phyloP scores from a whole-genome alignment of 92 coral and sea anemone species.

The Palythoa grandis region DNA sequence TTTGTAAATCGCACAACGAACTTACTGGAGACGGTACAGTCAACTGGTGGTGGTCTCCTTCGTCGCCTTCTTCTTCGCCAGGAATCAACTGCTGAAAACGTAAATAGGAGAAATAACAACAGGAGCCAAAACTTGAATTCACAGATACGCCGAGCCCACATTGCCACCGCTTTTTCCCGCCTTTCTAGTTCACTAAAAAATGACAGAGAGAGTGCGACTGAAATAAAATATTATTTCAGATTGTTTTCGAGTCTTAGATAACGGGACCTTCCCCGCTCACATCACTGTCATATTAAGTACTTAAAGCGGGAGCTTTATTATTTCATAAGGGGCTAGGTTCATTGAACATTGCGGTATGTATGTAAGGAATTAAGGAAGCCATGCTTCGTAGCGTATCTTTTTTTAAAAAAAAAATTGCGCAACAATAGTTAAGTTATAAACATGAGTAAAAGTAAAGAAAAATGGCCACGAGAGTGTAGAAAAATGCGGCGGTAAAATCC shows the following conservation, averaged over 20 bases:
- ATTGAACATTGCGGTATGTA: background rate
- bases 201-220: background rate
- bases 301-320: background rate
- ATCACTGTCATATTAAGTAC: background rate
- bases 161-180: background rate
- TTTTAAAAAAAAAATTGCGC: too few species aligned
- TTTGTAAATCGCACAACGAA: background rate
- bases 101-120: constrained; percentile 9
- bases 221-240: background rate
- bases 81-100: constrained; percentile 21
- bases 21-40: constrained; percentile 71
- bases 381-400: too few species aligned
- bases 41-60: constrained; percentile 69
- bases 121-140: background rate
- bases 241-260: background rate
- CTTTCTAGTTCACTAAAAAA: background rate
- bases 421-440: too few species aligned
- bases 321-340: background rate
- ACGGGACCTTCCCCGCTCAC: background rate
- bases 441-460: too few species aligned
- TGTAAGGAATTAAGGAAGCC: too few species aligned
- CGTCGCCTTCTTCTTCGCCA: constrained; percentile 78
- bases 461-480: too few species aligned
- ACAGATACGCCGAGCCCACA: background rate
- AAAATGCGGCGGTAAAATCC: too few species aligned